A percentile compares a stretch with the other conserved stretches of the same genome.
These are phyloP conservation scores for Rotaria macrura DNA, from an alignment of 2,888 invertebrate genomes.

Conservation along the genomic window DNA sequence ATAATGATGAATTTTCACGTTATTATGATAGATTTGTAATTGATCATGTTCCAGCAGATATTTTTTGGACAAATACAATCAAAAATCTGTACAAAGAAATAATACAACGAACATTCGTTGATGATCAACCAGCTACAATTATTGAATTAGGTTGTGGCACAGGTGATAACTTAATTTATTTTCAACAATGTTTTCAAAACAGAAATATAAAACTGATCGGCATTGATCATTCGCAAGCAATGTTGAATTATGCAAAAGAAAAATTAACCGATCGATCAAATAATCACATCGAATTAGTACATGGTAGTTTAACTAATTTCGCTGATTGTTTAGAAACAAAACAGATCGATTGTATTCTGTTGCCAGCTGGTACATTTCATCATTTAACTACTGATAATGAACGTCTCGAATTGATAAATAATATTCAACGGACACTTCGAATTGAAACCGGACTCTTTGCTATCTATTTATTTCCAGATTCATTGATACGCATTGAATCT, in stretches of 20 bases:
- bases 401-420: neutral
- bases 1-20: neutral
- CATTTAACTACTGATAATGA: neutral
- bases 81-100: neutral
- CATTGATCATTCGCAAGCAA: neutral
- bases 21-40: neutral
- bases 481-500: neutral
- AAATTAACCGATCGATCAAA: neutral
- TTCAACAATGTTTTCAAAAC: neutral
- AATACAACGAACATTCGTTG: neutral
- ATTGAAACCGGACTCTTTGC: neutral
- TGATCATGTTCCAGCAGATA: neutral
- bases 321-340: neutral
- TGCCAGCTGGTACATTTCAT: constrained; percentile 6
- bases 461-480: neutral
- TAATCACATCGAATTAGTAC: neutral
- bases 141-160: constrained; percentile 28
- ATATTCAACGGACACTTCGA: neutral
- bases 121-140: neutral
- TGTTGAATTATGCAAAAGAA: neutral
- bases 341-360: neutral
- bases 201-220: neutral
- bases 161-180: constrained; percentile 24
- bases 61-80: neutral
- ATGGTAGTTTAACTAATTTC: neutral